These are phyloP conservation scores for Heliconius cydno DNA, from an alignment of 2,888 invertebrate species.

Conservation along the genomic window DNA sequence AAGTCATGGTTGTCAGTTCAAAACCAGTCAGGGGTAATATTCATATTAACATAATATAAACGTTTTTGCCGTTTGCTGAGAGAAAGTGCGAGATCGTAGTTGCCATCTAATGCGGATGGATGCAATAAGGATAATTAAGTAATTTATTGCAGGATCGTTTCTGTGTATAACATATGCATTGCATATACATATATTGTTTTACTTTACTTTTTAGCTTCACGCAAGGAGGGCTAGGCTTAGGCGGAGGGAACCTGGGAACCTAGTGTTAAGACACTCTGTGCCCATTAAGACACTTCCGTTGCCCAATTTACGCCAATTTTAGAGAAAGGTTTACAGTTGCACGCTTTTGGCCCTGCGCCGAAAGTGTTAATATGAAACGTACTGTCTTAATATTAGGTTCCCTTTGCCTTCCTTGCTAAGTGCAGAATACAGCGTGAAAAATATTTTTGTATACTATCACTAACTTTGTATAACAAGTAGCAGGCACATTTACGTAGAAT, in stretches of 20 bases:
- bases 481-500: no score
- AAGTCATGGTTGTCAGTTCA: slow-evolving; percentile 1
- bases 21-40: not conserved
- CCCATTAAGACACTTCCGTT: no score
- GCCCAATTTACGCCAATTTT: no score
- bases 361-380: no score
- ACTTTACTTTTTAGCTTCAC: not conserved
- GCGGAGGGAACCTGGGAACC: no score
- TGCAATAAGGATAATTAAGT: not conserved
- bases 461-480: not conserved
- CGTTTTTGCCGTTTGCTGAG: no score
- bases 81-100: not conserved
- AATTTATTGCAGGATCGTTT: not conserved
- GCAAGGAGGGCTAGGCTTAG: no score
- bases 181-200: not conserved
- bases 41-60: not conserved
- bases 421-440: not conserved
- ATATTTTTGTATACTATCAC: not conserved
- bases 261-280: not conserved
- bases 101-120: not conserved
- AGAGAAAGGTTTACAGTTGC: no score
- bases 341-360: no score
- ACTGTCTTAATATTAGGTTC: not conserved
- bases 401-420: not conserved
- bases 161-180: not conserved